A percentile compares a stretch with the other conserved stretches of the same genome.
These are phyloP conservation scores for Zophobas atratus DNA, from an alignment of 1,140 invertebrate species.

Conservation along the genomic window DNA sequence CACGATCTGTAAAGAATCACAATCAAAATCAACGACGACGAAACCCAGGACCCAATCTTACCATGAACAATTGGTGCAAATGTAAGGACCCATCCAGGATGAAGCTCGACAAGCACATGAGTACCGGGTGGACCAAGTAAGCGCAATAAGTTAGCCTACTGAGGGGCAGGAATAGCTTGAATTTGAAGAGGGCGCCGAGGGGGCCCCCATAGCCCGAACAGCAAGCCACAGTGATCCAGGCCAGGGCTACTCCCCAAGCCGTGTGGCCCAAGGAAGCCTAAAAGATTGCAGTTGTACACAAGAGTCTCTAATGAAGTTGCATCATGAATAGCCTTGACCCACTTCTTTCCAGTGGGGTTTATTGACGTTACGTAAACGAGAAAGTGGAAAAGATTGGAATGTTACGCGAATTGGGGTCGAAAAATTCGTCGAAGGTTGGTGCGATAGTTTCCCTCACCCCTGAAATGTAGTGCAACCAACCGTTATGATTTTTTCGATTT, in stretches of 20 bases:
- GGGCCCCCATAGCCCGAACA: conserved; percentile 82
- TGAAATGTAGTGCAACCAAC: too few species aligned
- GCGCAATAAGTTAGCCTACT: conserved; percentile 92
- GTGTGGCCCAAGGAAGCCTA: conserved; percentile 75
- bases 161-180: conserved; percentile 85
- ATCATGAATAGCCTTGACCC: not conserved
- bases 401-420: too few species aligned
- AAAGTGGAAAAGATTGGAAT: too few species aligned
- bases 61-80: conserved; percentile 80
- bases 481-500: too few species aligned
- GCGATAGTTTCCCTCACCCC: too few species aligned
- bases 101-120: conserved; percentile 85
- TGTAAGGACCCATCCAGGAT: conserved; percentile 85
- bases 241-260: conserved; percentile 83
- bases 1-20: conserved; percentile 74
- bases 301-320: not conserved
- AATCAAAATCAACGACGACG: too few species aligned
- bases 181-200: conserved; percentile 83
- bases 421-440: too few species aligned
- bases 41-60: conserved; percentile 64
- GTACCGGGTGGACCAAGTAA: conserved; percentile 90
- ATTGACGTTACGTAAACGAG: too few species aligned
- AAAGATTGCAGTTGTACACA: conserved; percentile 48
- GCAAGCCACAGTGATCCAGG: conserved; percentile 88
- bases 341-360: not conserved